Percentiles rank a stretch among this genome's conserved stretches.
phyloP scores from a whole-genome alignment of 2,888 invertebrate species.

The Parapristionchus giblindavisi region DNA sequence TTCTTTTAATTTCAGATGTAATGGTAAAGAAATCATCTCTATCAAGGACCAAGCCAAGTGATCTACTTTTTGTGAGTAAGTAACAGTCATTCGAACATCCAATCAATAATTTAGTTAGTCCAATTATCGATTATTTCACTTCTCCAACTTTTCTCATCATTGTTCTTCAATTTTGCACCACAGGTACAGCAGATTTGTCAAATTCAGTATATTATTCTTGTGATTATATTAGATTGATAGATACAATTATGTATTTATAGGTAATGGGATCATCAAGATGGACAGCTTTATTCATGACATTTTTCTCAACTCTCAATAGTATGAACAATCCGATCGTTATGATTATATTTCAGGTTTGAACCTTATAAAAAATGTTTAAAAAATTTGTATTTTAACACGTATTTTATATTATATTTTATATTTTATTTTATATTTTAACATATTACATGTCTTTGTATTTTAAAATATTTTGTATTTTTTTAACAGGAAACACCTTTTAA shows the following conservation, averaged over 20 bases:
- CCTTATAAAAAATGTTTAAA: neutral
- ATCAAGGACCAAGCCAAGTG: conserved; percentile 4
- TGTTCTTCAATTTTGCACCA: conserved; percentile 34
- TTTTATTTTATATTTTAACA: too few species aligned
- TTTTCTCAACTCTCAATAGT: conserved; percentile 37
- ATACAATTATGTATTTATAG: neutral
- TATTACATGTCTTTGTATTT: too few species aligned
- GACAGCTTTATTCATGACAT: conserved; percentile 17
- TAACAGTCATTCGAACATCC: neutral
- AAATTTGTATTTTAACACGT: too few species aligned
- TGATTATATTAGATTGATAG: neutral
- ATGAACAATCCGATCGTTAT: conserved; percentile 33
- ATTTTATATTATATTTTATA: too few species aligned
- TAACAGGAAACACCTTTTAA: too few species aligned
- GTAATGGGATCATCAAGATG: neutral
- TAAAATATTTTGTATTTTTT: too few species aligned
- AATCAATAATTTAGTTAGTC: neutral
- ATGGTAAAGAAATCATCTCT: neutral
- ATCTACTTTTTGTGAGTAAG: conserved; percentile 23
- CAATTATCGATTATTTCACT: conserved; percentile 27
- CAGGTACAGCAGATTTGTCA: too few species aligned
- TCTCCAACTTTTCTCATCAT: conserved; percentile 28
- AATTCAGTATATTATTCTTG: too few species aligned
- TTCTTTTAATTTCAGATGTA: neutral
- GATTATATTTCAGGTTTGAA: conserved; percentile 15